These are phyloP conservation scores for Molossus molossus DNA, from an alignment of 2,797 vertebrate genomes.

Conservation along the genomic window DNA sequence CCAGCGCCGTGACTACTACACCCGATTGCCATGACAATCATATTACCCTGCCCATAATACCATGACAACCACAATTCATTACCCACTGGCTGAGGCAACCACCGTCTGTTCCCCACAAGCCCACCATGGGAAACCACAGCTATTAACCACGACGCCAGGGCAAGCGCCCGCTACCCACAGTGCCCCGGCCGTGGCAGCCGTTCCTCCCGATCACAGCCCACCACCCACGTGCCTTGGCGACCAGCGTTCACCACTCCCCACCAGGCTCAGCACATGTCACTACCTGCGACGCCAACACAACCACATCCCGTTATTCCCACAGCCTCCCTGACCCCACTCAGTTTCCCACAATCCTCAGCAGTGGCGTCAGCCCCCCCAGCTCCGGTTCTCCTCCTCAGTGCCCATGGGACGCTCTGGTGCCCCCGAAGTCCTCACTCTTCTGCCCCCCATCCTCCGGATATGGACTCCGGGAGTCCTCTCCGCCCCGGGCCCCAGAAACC, in stretches of 20 bases:
- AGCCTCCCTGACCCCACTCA: background rate
- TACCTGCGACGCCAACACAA: background rate
- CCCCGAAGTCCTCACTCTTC: background rate
- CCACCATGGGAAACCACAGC: conserved; percentile 47
- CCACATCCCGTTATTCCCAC: background rate
- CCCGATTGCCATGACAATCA: background rate
- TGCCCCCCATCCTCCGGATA: background rate
- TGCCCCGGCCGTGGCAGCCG: background rate
- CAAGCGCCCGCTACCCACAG: background rate
- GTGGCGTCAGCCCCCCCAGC: background rate
- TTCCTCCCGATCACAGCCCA: background rate
- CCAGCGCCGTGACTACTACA: background rate
- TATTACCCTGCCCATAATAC: background rate
- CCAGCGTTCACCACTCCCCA: background rate
- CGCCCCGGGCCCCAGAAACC: background rate
- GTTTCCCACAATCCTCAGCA: background rate
- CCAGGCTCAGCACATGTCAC: background rate
- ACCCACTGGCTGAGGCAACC: background rate
- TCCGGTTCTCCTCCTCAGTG: background rate
- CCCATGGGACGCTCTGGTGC: background rate
- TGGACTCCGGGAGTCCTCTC: background rate
- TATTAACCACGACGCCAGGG: background rate
- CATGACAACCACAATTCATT: conserved; percentile 63
- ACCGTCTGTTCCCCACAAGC: background rate
- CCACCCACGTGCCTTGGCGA: background rate